These are phyloP conservation scores for Lathamus discolor DNA, from an alignment of 2,113 vertebrate species.

Conservation along the genomic window DNA sequence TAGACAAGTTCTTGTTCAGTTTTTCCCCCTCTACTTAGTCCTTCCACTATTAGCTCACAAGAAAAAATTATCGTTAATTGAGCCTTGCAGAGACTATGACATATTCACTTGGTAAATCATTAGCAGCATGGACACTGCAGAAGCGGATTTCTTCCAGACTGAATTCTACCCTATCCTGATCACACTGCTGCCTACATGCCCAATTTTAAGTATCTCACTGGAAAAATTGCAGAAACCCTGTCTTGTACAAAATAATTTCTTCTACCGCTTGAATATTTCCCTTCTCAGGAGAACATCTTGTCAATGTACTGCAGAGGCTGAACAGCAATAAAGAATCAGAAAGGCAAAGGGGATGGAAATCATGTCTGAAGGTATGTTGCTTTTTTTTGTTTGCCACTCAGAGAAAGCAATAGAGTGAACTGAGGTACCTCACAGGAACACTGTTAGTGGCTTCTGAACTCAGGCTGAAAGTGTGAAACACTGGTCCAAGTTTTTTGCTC, in stretches of 20 bases:
- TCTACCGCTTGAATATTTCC: background rate
- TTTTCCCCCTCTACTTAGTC: background rate
- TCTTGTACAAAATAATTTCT: background rate
- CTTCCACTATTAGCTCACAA: background rate
- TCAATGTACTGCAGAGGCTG: background rate
- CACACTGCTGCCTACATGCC: background rate
- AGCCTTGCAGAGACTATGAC: background rate
- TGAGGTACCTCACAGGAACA: background rate
- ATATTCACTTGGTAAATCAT: background rate
- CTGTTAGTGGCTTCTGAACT: background rate
- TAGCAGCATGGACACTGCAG: background rate
- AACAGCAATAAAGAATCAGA: background rate
- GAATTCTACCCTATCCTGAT: background rate
- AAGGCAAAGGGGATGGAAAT: background rate
- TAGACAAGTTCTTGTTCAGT: background rate
- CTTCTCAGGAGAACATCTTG: background rate
- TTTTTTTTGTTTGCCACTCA: background rate
- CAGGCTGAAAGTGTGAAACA: background rate
- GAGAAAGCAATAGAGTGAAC: background rate
- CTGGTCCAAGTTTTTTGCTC: background rate
- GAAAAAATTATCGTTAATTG: background rate
- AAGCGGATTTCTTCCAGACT: background rate
- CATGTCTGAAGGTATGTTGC: background rate
- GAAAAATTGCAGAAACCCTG: background rate
- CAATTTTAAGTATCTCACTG: background rate